Conservation (phyloP, 1,140 invertebrate species). For the Aphelenchoides avenae region DNA sequence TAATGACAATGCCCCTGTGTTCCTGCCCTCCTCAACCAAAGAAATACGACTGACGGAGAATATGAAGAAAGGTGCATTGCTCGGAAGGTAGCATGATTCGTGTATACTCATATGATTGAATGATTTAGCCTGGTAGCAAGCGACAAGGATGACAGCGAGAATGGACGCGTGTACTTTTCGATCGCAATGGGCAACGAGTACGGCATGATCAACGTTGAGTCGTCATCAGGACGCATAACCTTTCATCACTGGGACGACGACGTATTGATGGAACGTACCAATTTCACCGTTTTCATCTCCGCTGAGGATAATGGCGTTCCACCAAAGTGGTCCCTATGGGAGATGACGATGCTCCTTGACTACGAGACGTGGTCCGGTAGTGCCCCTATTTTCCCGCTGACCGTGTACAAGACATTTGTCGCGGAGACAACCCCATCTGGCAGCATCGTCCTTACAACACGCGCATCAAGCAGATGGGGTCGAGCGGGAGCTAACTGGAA, state of each 20-base stretch:
- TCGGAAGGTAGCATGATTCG: constrained; percentile 22
- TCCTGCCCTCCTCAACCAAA: constrained; percentile 14
- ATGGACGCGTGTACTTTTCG: constrained; percentile 20
- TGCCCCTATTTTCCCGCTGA: constrained; percentile 28
- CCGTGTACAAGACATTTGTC: constrained; percentile 31
- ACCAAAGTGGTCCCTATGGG: constrained; percentile 14
- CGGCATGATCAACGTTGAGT: constrained; percentile 22
- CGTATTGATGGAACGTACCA: constrained; percentile 13
- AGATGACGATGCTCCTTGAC: constrained; percentile 21
- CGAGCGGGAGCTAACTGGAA: constrained; percentile 5
- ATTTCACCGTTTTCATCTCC: constrained; percentile 8
- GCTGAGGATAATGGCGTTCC: constrained; percentile 15
- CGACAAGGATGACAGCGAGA: constrained; percentile 21
- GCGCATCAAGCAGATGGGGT: constrained; percentile 20
- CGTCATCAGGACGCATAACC: constrained; percentile 16
- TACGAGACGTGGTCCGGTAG: constrained; percentile 17
- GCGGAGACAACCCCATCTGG: constrained; percentile 13
- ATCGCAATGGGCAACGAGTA: constrained; percentile 32
- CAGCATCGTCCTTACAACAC: constrained; percentile 10
- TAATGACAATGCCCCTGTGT: constrained; percentile 40
- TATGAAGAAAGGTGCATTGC: constrained; percentile 19
- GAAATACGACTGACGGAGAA: constrained; percentile 14
- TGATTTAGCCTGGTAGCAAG: constrained; percentile 18
- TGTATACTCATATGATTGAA: background rate
- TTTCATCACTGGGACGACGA: constrained; percentile 40